Evolutionary conservation across 2,888 invertebrate species (phyloP), one percentile per base, ranked within the genome.

Genomic region (Drosophila nr. fundita): DNA sequence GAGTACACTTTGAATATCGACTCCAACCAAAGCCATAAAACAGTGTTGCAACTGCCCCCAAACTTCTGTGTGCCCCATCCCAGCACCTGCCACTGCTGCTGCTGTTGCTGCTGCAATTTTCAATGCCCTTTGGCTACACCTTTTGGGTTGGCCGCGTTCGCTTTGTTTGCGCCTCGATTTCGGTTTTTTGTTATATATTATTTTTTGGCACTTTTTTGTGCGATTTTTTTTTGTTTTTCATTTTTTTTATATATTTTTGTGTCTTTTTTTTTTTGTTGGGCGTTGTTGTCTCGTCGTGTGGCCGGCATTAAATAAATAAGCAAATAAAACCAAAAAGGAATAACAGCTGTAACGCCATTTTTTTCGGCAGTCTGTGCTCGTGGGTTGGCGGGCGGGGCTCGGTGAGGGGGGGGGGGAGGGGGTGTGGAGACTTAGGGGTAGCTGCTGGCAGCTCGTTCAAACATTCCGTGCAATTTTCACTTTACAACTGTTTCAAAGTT

Each of bases 401-500:
- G 52, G 36, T n/a, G n/a, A 11, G 4, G n/a, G 61, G 49, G 10
- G 18, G 8, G n/a, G n/a, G n/a, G n/a, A 18, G 57, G 30, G 30
- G 30, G n/a, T n/a, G 40, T 27, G 59, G 24, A 45, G 45, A 45
- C 27, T 15, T 38, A 32, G 27, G 45, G 50, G 59, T 29, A 24
- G 57, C 32, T 60, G 34, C 21, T 30, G 58, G 30, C 24, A 45
- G 40, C 42, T 54, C 53, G 21, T 49, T 24, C 38, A 58, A 57
- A 76, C 83, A 87, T 90, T 90, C 87, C 87, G 70, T 89, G 89
- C 87, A 87, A 87, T 87, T 87, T 87, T 87, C 90, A 82, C 89
- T 89, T 87, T 90, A 87, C 87, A 87, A 87, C 87, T 87, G 87
- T 90, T 87, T 87, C 87, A 87, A 87, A 87, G 87, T 90, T 90